A percentile compares a stretch with the other conserved stretches of the same genome.
These are phyloP conservation scores for Drosophila formosana DNA, from an alignment of 2,888 invertebrate species.

Conservation along the genomic window DNA sequence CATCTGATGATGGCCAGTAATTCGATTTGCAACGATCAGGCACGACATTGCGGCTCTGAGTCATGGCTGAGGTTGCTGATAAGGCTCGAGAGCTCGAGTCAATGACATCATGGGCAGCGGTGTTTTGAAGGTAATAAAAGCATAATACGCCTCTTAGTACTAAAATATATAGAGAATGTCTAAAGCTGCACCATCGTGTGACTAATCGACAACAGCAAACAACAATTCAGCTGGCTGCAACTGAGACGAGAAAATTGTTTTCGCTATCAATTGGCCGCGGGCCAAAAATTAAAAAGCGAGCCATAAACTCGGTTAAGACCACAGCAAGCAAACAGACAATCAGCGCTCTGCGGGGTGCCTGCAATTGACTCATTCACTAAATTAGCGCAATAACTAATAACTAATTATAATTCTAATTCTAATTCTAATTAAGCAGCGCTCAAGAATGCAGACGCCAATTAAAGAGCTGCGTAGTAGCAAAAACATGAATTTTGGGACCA, in stretches of 20 bases:
- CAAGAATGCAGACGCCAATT: conserved; percentile 4
- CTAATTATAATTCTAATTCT: conserved; percentile 13
- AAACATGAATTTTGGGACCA: conserved; percentile 7
- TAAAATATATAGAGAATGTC: not conserved
- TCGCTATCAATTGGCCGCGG: conserved; percentile 36
- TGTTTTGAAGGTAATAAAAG: not conserved
- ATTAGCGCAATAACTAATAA: conserved; percentile 30
- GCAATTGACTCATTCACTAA: conserved; percentile 48
- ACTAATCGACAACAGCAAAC: conserved; percentile 27
- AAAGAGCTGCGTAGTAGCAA: conserved; percentile 1
- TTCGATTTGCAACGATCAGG: conserved; percentile 55
- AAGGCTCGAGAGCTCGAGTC: conserved; percentile 19
- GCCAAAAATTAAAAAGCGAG: conserved; percentile 47
- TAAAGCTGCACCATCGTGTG: conserved; percentile 19
- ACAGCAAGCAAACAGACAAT: conserved; percentile 11
- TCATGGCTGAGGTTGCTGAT: conserved; percentile 36
- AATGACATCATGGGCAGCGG: conserved; percentile 63
- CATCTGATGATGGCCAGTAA: conserved; percentile 34
- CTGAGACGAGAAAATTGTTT: conserved; percentile 27
- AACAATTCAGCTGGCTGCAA: conserved; percentile 19
- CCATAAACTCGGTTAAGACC: conserved; percentile 15
- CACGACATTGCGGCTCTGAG: conserved; percentile 45
- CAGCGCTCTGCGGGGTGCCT: conserved; percentile 15
- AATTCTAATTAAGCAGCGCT: conserved; percentile 13
- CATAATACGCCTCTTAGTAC: not conserved